Evolutionary conservation across 2,113 vertebrate species (phyloP), one percentile per base, ranked within the genome.

Genomic region (Nannospalax galili): DNA sequence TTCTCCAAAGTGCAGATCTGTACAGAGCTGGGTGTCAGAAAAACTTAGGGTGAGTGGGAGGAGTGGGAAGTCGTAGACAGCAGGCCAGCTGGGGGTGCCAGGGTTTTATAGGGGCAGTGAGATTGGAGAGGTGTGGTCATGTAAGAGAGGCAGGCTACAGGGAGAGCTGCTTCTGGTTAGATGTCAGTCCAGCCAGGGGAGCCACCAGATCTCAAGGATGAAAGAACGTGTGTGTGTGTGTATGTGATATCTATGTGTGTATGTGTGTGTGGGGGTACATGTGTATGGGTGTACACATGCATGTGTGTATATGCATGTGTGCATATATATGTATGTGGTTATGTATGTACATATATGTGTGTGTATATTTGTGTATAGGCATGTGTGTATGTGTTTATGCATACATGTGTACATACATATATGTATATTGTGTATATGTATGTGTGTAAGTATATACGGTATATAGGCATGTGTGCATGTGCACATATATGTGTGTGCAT

Each of bases 131-230:
- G 72, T 3, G 17, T 52, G 67, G n/a, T 74, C 60, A 0, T 7
- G 35, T 4, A 14, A n/a, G 58, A 74, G n/a, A 10, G n/a, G 70
- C 3, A 2, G 32, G 37, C 65, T 1, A n/a, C 0, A 1, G 7
- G 48, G 45, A 67, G 12, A 28, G 26, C 28, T 0, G 26, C 52
- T 8, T 89, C 67, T 92, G 88, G 75, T 84, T 60, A 81, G 88
- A 22, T 45, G 7, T 20, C 48, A 60, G 17, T 35, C 58, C 62
- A 35, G 62, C 1, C 26, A 37, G 37, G n/a, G 52, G 75, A 40
- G 64, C 58, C 65, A 80, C 90, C 40, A n/a, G 48, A 35, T 42
- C 45, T n/a, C 56, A 73, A 56, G 26, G 35, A 40, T 4, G 42
- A 5, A 22, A 56, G 37, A 65, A 84, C 3, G n/a, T 58, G 48